Evolutionary conservation across 2,888 invertebrate species (phyloP).

Genomic region (Xylophagus ater): DNA sequence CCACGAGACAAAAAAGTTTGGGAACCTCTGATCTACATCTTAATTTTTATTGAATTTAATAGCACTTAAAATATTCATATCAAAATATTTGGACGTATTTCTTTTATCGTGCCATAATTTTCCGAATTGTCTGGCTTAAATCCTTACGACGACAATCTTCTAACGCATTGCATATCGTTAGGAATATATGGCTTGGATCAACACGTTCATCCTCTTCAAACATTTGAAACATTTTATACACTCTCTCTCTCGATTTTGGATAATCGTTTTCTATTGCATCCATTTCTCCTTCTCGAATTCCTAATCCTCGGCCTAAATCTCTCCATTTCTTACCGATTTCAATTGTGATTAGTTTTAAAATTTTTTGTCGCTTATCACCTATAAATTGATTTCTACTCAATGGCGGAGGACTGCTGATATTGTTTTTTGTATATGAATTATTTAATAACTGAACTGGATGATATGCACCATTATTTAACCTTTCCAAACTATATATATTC

Average conservation of each 20-base stretch:
- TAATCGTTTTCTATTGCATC: slow-evolving; percentile 28
- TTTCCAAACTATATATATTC: no score
- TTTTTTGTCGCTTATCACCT: slow-evolving; percentile 16
- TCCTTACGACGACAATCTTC: slow-evolving; percentile 27
- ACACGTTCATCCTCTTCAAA: slow-evolving; percentile 30
- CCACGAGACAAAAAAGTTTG: no score
- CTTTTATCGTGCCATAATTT: slow-evolving; percentile 21
- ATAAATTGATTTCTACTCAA: no score
- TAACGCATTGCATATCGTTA: slow-evolving; percentile 24
- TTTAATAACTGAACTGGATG: no score
- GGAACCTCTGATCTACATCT: no score
- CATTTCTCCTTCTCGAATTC: slow-evolving; percentile 25
- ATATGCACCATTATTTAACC: no score
- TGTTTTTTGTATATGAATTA: no score
- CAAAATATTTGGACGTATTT: no score
- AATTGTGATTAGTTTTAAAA: slow-evolving; percentile 26
- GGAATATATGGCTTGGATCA: slow-evolving; percentile 20
- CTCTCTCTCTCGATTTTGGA: slow-evolving; percentile 25
- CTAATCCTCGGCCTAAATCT: slow-evolving; percentile 27
- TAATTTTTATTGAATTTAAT: no score
- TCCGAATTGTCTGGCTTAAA: slow-evolving; percentile 24
- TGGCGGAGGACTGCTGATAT: no score
- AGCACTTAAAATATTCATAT: no score
- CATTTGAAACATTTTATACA: slow-evolving; percentile 26
- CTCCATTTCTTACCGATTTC: slow-evolving; percentile 34